Conservation (phyloP, 2,888 invertebrate species). For the Zelleria hepariella region DNA sequence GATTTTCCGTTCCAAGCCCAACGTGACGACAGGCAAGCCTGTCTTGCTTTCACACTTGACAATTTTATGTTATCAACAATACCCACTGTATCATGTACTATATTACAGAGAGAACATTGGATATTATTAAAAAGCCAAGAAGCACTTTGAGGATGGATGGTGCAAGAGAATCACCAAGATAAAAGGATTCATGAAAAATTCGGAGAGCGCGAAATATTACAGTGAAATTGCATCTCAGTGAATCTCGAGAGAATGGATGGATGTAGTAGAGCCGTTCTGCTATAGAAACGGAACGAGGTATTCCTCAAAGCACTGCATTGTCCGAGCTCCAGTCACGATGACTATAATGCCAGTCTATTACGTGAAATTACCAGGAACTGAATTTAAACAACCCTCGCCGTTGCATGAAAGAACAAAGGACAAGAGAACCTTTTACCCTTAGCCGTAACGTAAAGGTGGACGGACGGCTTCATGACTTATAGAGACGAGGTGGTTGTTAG, state of each 20-base stretch:
- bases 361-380: background rate
- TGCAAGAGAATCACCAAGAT: background rate
- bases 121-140: background rate
- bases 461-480: slow-evolving; percentile 48
- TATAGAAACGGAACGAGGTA: background rate
- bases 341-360: background rate
- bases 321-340: background rate
- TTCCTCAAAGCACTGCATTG: background rate
- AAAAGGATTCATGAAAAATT: background rate
- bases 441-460: background rate
- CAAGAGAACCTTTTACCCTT: background rate
- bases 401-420: background rate
- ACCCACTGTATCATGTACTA: no score
- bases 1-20: no score
- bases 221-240: background rate
- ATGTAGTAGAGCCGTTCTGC: background rate
- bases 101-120: no score
- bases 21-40: no score
- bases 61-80: no score
- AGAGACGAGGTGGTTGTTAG: slow-evolving; percentile 36
- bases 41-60: no score
- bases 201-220: slow-evolving; percentile 3
- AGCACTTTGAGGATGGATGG: background rate
- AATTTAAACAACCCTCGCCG: background rate
- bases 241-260: slow-evolving; percentile 2